Conservation (phyloP, 2,797 vertebrate species). For the Neoniphon sammara region DNA sequence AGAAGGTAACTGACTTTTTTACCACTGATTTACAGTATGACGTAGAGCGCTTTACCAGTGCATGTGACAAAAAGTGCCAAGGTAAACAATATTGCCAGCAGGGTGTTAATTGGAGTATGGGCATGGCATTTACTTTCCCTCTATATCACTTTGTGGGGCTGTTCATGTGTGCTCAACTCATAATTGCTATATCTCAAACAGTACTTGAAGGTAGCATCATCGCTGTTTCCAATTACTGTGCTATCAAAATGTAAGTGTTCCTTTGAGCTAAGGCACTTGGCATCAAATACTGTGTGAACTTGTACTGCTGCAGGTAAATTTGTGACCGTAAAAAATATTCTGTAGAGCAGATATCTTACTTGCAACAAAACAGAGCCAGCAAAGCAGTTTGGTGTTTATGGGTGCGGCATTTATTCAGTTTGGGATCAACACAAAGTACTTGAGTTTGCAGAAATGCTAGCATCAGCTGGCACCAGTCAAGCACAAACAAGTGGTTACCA, state of each 20-base stretch:
- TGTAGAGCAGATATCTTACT: constrained; percentile 32
- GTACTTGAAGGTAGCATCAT: constrained; percentile 13
- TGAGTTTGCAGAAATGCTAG: constrained; percentile 37
- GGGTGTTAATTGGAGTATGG: too few relatives aligned
- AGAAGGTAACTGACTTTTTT: too few relatives aligned
- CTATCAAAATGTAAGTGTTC: constrained; percentile 36
- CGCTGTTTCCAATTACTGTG: constrained; percentile 10
- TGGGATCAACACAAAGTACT: constrained; percentile 50
- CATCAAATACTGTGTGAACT: constrained; percentile 18
- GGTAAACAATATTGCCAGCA: too few relatives aligned
- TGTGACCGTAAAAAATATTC: constrained; percentile 46
- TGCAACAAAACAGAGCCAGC: constrained; percentile 37
- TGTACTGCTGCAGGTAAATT: constrained; percentile 41
- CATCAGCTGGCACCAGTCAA: constrained; percentile 32
- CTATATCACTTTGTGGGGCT: too few relatives aligned
- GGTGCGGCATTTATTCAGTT: constrained; percentile 50
- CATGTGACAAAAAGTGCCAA: too few relatives aligned
- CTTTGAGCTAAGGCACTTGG: constrained; percentile 32
- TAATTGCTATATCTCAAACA: constrained; percentile 15
- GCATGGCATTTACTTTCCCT: too few relatives aligned
- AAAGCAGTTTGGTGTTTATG: constrained; percentile 51
- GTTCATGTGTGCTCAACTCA: neutral
- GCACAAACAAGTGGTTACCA: constrained; percentile 32
- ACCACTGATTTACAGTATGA: too few relatives aligned
- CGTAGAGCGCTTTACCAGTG: too few relatives aligned